These are phyloP conservation scores for Drosophila santomea DNA, from an alignment of 1,140 invertebrate genomes.

Conservation along the genomic window DNA sequence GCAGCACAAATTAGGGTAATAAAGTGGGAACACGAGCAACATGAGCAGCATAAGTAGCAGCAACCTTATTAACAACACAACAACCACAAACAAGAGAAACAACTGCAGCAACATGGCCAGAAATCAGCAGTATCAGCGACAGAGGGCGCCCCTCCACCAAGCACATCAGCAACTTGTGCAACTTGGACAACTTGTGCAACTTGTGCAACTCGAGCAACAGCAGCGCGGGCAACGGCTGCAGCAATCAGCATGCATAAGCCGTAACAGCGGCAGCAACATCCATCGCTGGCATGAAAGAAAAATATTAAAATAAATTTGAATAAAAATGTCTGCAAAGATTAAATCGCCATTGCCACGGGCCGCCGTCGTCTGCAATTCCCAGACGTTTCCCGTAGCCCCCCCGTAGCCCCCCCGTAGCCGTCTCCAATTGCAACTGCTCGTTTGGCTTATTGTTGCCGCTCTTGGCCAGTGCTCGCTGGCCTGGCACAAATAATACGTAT, in stretches of 20 bases:
- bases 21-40: not conserved
- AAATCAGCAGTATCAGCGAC: conserved; percentile 3
- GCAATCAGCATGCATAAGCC: conserved; percentile 12
- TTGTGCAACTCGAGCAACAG: not conserved
- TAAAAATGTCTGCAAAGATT: conserved; percentile 81
- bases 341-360: conserved; percentile 78
- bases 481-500: conserved; percentile 74
- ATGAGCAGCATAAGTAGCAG: not conserved
- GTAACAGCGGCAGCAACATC: conserved; percentile 1
- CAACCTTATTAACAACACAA: not conserved
- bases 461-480: conserved; percentile 44
- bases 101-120: not conserved
- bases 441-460: conserved; percentile 69
- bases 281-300: conserved; percentile 14
- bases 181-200: not conserved
- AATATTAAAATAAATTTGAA: conserved; percentile 82
- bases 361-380: conserved; percentile 73
- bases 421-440: conserved; percentile 16
- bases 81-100: not conserved
- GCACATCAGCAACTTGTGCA: not conserved
- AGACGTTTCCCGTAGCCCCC: conserved; percentile 53
- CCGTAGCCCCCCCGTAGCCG: not conserved
- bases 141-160: not conserved
- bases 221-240: conserved; percentile 10
- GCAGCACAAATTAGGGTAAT: no score